A percentile compares a stretch with the other conserved stretches of the same genome.
Conservation (phyloP, 2,888 invertebrate species). For the Drosophila putrida region DNA sequence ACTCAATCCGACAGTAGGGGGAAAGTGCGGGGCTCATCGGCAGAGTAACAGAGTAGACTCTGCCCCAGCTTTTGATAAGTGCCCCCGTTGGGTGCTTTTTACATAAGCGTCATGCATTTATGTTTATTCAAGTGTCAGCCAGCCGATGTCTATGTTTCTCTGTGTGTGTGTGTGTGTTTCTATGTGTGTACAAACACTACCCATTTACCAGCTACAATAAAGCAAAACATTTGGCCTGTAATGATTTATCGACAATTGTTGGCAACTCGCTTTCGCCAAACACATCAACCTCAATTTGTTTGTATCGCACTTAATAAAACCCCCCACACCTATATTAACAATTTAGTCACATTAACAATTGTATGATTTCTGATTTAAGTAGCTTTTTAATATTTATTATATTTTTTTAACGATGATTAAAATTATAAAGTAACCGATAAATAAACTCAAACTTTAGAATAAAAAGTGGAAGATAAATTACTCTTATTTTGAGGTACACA, state of each 20-base stretch:
- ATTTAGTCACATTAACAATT: constrained; percentile 13
- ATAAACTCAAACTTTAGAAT: too few relatives aligned
- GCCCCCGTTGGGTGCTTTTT: constrained; percentile 74
- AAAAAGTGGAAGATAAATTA: too few relatives aligned
- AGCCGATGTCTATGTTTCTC: constrained; percentile 31
- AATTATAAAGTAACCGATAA: too few relatives aligned
- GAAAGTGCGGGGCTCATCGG: constrained; percentile 13
- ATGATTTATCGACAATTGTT: constrained; percentile 75
- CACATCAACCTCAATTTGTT: constrained; percentile 64
- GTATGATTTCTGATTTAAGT: constrained; percentile 3
- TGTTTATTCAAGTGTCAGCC: constrained; percentile 75
- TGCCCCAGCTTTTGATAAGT: constrained; percentile 58
- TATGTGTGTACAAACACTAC: constrained; percentile 49
- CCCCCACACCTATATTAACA: constrained; percentile 16
- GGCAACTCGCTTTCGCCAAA: constrained; percentile 38
- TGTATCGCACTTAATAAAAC: constrained; percentile 54
- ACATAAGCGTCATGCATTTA: constrained; percentile 73
- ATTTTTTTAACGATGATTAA: too few relatives aligned
- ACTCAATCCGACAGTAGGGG: constrained; percentile 57
- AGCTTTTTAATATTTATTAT: neutral
- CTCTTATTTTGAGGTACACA: too few relatives aligned
- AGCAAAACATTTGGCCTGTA: constrained; percentile 60
- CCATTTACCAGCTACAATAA: constrained; percentile 28
- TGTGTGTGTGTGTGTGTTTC: constrained; percentile 31
- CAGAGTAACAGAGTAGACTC: constrained; percentile 31